Evolutionary conservation across 2,113 vertebrate species (phyloP).

Genomic region (Ivindomyrus marchei): DNA sequence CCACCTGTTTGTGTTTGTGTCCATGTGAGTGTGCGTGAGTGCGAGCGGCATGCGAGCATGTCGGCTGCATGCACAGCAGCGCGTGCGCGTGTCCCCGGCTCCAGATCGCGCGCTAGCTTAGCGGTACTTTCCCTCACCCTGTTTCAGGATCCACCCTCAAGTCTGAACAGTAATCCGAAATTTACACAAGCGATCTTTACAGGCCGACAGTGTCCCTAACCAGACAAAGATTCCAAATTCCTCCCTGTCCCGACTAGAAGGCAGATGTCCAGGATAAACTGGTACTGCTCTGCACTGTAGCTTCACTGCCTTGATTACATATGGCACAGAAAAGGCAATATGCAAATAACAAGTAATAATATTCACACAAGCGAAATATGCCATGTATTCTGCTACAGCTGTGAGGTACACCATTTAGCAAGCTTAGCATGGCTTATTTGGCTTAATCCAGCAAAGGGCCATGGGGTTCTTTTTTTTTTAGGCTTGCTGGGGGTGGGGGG

Average conservation of each 20-base stretch:
- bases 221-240: background rate
- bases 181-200: background rate
- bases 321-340: background rate
- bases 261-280: background rate
- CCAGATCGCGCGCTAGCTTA: background rate
- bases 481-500: background rate
- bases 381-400: background rate
- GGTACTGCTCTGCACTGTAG: background rate
- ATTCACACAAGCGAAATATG: background rate
- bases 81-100: conserved; percentile 39
- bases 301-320: background rate
- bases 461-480: background rate
- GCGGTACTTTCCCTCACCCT: background rate
- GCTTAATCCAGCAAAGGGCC: background rate
- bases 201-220: background rate
- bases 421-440: background rate
- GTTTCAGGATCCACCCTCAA: background rate
- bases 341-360: too few species aligned
- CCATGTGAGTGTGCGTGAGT: conserved; percentile 32
- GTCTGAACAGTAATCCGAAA: background rate
- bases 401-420: background rate
- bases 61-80: background rate
- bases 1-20: conserved; percentile 33
- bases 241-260: background rate
- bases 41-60: background rate